Conservation (phyloP, 1,140 invertebrate genomes). For the Asbolus verrucosus region DNA sequence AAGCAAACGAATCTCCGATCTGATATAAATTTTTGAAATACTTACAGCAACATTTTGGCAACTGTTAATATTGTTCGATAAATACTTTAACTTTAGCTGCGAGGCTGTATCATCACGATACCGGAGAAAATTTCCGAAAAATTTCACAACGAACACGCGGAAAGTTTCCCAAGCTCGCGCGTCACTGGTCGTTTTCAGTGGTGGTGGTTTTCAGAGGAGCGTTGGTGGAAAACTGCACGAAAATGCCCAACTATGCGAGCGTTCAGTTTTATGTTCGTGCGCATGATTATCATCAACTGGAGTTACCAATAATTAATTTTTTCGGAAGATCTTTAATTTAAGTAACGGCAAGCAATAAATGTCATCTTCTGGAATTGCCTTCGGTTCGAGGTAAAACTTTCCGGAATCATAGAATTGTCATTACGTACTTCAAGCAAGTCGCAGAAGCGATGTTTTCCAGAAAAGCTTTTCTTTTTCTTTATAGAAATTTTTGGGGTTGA, state of each 20-base stretch:
- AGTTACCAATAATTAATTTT: slow-evolving; percentile 16
- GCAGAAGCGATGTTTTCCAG: too few relatives aligned
- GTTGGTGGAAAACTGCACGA: slow-evolving; percentile 25
- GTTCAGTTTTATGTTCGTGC: slow-evolving; percentile 21
- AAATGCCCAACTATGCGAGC: slow-evolving; percentile 1
- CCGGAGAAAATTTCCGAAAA: slow-evolving; percentile 9
- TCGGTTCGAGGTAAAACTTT: too few relatives aligned
- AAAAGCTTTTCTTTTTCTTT: too few relatives aligned
- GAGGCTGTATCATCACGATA: background rate
- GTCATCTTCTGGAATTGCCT: too few relatives aligned
- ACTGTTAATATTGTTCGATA: too few relatives aligned
- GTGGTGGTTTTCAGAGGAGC: slow-evolving; percentile 30
- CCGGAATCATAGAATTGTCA: too few relatives aligned
- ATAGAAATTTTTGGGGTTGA: too few relatives aligned
- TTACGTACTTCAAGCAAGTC: too few relatives aligned
- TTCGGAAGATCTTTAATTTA: background rate
- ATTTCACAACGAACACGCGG: slow-evolving; percentile 13
- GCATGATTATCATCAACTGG: slow-evolving; percentile 15
- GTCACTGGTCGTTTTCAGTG: background rate
- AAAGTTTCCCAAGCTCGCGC: slow-evolving; percentile 30
- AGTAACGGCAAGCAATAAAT: too few relatives aligned
- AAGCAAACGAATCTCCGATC: too few relatives aligned
- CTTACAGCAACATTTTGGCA: slow-evolving; percentile 18
- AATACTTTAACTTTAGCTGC: too few relatives aligned
- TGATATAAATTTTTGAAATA: slow-evolving; percentile 4